These are phyloP conservation scores for Drosophila kuntzei DNA, from an alignment of 2,888 invertebrate genomes.

Conservation along the genomic window DNA sequence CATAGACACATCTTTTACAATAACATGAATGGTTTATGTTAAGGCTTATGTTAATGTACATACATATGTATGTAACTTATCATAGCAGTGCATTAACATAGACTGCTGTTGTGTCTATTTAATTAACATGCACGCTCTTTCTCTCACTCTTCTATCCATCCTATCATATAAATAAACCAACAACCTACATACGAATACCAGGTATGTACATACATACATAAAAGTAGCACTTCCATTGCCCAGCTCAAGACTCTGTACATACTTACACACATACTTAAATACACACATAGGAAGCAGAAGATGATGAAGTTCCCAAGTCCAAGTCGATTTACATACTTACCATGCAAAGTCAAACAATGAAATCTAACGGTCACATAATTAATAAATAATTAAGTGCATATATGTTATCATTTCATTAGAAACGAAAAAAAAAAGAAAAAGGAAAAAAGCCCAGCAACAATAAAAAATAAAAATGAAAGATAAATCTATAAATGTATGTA, in stretches of 20 bases:
- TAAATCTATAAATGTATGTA: conserved; percentile 46
- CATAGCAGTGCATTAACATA: conserved; percentile 10
- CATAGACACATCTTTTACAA: conserved; percentile 20
- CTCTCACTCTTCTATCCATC: conserved; percentile 2
- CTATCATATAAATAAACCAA: conserved; percentile 12
- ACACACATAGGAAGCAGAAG: conserved; percentile 8
- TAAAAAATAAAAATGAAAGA: conserved; percentile 2
- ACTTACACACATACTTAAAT: conserved; percentile 44
- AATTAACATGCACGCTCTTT: conserved; percentile 3
- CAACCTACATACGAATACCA: conserved; percentile 9
- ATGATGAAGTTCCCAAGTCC: conserved; percentile 31
- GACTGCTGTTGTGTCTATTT: not conserved
- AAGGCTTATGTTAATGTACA: conserved; percentile 1
- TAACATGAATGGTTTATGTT: conserved; percentile 12
- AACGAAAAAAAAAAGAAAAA: conserved; percentile 4
- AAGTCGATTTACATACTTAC: conserved; percentile 31
- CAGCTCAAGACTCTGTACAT: conserved; percentile 24
- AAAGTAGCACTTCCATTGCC: conserved; percentile 1
- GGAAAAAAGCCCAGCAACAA: not conserved
- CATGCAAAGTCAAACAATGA: conserved; percentile 12
- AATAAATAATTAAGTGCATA: conserved; percentile 52
- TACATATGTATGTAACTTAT: not conserved
- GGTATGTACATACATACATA: conserved; percentile 48
- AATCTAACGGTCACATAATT: conserved; percentile 44
- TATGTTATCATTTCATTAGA: conserved; percentile 63